Evolutionary conservation across 2,113 vertebrate species (phyloP).

Genomic region (Apodemus speciosus): DNA sequence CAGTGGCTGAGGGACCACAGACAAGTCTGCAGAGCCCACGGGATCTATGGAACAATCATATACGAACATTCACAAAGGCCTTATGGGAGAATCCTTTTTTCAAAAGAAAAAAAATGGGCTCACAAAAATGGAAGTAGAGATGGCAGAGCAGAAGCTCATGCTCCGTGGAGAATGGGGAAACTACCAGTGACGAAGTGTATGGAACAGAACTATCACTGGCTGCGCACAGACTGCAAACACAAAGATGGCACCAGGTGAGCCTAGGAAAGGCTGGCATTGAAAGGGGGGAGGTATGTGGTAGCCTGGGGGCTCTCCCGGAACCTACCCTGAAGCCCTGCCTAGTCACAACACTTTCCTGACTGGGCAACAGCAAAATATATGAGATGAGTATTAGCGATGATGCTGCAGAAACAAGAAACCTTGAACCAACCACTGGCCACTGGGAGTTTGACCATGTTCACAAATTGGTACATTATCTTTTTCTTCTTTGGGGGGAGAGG

Average conservation of each 20-base stretch:
- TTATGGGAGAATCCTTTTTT: background rate
- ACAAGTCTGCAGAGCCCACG: background rate
- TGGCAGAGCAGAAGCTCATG: background rate
- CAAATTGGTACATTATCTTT: background rate
- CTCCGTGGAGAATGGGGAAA: background rate
- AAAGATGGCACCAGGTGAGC: background rate
- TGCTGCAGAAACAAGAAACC: background rate
- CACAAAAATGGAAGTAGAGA: background rate
- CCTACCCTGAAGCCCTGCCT: background rate
- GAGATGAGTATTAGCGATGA: background rate
- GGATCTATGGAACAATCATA: background rate
- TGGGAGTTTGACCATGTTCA: background rate
- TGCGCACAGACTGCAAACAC: background rate
- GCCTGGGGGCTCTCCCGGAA: background rate
- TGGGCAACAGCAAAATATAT: background rate
- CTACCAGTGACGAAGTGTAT: background rate
- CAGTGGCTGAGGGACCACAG: background rate
- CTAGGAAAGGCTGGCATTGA: background rate
- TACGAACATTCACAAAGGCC: background rate
- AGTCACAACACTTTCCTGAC: background rate
- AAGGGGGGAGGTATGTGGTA: background rate
- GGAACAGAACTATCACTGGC: background rate
- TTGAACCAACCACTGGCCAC: background rate
- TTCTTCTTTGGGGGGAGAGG: background rate
- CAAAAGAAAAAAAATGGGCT: background rate